Evolutionary conservation across 2,888 invertebrate genomes (phyloP), one percentile per base, ranked within the genome.

Genomic region (Agapetus fuscipes): DNA sequence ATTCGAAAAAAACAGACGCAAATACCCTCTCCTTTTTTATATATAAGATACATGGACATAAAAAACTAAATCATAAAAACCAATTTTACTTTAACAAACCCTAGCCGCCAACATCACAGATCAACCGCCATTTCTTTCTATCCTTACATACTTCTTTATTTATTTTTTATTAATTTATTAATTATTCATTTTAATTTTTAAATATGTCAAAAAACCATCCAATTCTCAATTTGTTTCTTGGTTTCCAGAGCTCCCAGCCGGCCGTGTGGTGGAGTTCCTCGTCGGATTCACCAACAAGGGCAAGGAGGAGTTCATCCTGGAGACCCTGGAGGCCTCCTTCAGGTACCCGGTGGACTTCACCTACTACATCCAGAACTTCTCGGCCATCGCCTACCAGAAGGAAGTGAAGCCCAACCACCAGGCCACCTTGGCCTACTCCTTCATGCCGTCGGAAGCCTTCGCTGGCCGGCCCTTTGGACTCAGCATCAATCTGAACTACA

Each of bases 301-400:
- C 32, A 75, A 81, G 42, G 80, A 84, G 51, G 91, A 95, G 51
- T 95, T 96, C 56, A 64, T 85, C 15, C 78, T 99, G 14, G 95
- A 98, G 58, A 82, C 85, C 4, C 75, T 97, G 57, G 97, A 97
- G 55, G 95, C 96, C 0, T 96, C 97, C 0, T 96, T 99, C 80
- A 83, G 96, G 52, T 98, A 97, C 59, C 96, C 97, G 6, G 89
- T 95, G 85, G 97, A 98, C 66, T 98, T 91, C 68, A 91, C 84
- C 51, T 98, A 91, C 66, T 89, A 88, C 67, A 94, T 99, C 51
- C 96, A 97, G 66, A 99, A 98, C 68, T 98, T 97, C 69, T 91
- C 96, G 0, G 84, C 89, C 0, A 74, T 91, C 53, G 78, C 81
- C 2, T 94, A 87, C 65, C 85, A 89, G 57, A 80, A 84, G 51